Evolutionary conservation across 1,140 invertebrate genomes (phyloP), one percentile per base, ranked within the genome.

Genomic region (Macrosteles quadrilineatus): DNA sequence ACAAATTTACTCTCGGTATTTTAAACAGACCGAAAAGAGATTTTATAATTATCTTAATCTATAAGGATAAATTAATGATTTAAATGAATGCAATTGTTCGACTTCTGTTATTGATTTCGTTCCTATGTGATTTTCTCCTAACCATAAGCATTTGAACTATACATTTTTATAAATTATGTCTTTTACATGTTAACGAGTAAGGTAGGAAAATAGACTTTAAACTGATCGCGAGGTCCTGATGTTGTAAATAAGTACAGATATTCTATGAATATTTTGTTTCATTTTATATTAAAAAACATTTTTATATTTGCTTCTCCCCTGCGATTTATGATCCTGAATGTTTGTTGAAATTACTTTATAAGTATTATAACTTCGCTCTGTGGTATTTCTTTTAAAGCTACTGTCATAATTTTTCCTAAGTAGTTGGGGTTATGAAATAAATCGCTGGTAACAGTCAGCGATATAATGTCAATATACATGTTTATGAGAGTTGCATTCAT

Each of bases 211-310:
- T 59, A 59, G 21, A 29, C 6, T 9, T 23, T 59, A 9, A 27
- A 59, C n/a, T 9, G 55, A 59, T 59, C 55, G 55, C 25, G 55
- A 59, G 55, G 55, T 59, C 55, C 55, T 27, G n/a, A 50, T 30
- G 12, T 59, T 59, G 55, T 59, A 59, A 59, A 59, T 59, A 59
- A 59, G 2, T 59, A 59, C 32, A 36, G 27, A 59, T 59, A 59
- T 59, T 59, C 55, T 59, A 23, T 59, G 55, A 59, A 59, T 59
- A 59, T 59, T 50, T 59, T 9, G n/a, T 59, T 59, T 59, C 4
- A 6, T 53, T 27, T 64, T 2, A 40, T 64, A 36, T 40, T 64
- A 4, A 53, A 64, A 64, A 64, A 40, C 36, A 64, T 64, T 64
- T 12, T 64, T 64, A 30, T 40, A 32, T 64, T 64, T 64, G 19